Conservation (phyloP, 2,888 invertebrate genomes). For the Vannuccia rotundouncinata region DNA sequence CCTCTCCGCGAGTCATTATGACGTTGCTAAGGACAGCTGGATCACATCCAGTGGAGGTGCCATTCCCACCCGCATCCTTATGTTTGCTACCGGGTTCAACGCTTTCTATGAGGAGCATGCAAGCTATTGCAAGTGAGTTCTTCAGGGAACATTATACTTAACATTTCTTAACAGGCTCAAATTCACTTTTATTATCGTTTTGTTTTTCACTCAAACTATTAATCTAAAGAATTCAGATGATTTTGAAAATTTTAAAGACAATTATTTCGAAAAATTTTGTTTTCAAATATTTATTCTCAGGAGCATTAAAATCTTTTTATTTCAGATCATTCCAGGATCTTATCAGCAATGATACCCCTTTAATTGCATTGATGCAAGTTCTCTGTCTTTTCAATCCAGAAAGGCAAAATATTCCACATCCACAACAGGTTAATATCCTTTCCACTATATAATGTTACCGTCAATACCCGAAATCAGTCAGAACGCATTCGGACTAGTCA, state of each 20-base stretch:
- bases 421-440: constrained; percentile 40
- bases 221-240: too few species aligned
- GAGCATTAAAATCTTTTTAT: not conserved
- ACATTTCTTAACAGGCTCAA: not conserved
- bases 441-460: too few species aligned
- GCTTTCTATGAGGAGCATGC: constrained; percentile 52
- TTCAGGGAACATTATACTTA: not conserved
- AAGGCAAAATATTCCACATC: constrained; percentile 63
- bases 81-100: constrained; percentile 67
- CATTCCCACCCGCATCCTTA: constrained; percentile 79
- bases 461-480: too few species aligned
- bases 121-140: constrained; percentile 45
- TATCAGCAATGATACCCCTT: constrained; percentile 72
- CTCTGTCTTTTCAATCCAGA: constrained; percentile 82
- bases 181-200: not conserved
- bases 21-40: constrained; percentile 80
- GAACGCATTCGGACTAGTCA: too few species aligned
- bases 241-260: too few species aligned
- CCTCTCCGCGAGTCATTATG: constrained; percentile 82
- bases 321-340: constrained; percentile 47
- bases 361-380: constrained; percentile 81
- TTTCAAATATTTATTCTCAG: not conserved
- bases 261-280: too few species aligned
- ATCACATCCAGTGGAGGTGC: constrained; percentile 63
- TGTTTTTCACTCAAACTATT: too few species aligned